Percentiles rank a stretch among this genome's conserved stretches.
phyloP scores from a whole-genome alignment of 35 echinoderm and acorn worm species.

The Lytechinus variegatus region DNA sequence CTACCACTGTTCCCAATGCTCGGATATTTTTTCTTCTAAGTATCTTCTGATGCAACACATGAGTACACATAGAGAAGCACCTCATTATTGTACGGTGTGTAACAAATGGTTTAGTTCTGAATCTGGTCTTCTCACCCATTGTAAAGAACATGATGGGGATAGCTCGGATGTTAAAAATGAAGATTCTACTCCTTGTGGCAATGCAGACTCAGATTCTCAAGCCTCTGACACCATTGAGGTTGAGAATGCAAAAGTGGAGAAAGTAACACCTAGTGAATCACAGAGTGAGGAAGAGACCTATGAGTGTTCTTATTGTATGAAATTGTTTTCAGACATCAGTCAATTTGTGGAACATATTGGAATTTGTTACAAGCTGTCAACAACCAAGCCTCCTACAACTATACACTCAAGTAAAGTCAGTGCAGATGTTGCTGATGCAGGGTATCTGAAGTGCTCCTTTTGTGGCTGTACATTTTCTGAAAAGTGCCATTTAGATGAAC shows the following conservation, averaged over 20 bases:
- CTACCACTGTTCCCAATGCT: not conserved
- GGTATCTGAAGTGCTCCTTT: not conserved
- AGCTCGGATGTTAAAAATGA: not conserved
- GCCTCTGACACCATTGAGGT: not conserved
- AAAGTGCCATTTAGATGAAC: not conserved
- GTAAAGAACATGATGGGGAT: not conserved
- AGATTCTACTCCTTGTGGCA: not conserved
- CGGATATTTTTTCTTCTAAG: not conserved
- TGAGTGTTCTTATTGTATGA: not conserved
- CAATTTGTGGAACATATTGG: not conserved
- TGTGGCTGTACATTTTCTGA: not conserved
- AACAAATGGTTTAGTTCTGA: not conserved
- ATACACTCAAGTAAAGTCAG: not conserved
- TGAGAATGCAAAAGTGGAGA: not conserved
- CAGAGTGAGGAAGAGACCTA: not conserved
- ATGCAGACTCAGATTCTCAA: not conserved
- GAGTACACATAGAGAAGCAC: not conserved
- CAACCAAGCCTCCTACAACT: not conserved
- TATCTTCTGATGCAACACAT: not conserved
- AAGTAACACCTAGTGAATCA: not conserved
- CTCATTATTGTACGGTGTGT: not conserved
- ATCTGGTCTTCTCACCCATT: not conserved
- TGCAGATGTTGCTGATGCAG: not conserved
- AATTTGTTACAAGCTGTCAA: not conserved
- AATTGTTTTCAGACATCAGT: not conserved